Evolutionary conservation across 2,888 invertebrate species (phyloP).

Genomic region (Habrosyne pyritoides): DNA sequence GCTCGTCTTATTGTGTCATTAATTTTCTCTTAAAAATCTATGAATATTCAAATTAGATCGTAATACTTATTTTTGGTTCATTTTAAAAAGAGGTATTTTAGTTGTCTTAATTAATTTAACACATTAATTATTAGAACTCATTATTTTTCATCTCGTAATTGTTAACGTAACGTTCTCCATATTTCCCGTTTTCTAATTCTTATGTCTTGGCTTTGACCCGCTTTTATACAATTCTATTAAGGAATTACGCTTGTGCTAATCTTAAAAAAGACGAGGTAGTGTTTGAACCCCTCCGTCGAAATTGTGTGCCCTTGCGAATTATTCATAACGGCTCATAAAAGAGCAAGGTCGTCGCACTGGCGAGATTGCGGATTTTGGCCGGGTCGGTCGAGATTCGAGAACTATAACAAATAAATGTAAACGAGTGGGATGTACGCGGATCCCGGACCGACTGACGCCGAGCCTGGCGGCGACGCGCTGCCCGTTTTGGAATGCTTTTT

Average conservation of each 20-base stretch:
- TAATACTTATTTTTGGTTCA: constrained; percentile 12
- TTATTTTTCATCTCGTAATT: too few relatives aligned
- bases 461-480: constrained; percentile 23
- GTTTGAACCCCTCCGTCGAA: constrained; percentile 10
- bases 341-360: constrained; percentile 77
- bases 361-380: constrained; percentile 70
- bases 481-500: constrained; percentile 41
- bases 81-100: neutral
- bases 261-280: neutral
- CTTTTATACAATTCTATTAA: neutral
- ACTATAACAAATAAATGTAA: constrained; percentile 53
- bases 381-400: constrained; percentile 27
- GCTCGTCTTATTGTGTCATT: neutral
- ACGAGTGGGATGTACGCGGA: constrained; percentile 73
- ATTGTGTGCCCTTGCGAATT: constrained; percentile 58
- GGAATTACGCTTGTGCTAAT: neutral
- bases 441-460: constrained; percentile 34
- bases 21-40: neutral
- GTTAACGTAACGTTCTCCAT: constrained; percentile 3
- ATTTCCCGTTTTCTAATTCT: neutral
- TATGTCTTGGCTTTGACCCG: neutral
- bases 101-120: neutral
- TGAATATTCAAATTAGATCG: neutral
- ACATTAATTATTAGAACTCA: too few relatives aligned
- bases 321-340: constrained; percentile 65